Evolutionary conservation across 2,113 vertebrate species (phyloP).

Genomic region (Fregata magnificens): DNA sequence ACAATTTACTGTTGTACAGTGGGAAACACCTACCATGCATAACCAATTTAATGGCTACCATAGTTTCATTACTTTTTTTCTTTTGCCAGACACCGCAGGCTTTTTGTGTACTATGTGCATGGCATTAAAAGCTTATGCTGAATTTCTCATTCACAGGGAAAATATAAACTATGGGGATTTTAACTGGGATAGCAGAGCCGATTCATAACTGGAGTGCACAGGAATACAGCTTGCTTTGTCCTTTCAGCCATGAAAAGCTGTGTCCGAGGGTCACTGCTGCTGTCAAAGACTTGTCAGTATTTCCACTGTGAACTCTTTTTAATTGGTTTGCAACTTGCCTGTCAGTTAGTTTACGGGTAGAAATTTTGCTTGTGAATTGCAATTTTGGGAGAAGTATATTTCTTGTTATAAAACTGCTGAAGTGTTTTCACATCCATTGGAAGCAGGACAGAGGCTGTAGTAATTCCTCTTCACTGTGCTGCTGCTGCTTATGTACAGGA

Average conservation of each 20-base stretch:
- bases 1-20: not conserved
- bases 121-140: not conserved
- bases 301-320: not conserved
- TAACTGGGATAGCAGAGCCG: slow-evolving; percentile 30
- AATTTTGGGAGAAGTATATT: not conserved
- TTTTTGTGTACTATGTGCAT: not conserved
- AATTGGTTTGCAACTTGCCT: not conserved
- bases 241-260: slow-evolving; percentile 48
- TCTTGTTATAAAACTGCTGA: not conserved
- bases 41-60: slow-evolving; percentile 29
- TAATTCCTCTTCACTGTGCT: not conserved
- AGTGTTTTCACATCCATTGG: not conserved
- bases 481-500: not conserved
- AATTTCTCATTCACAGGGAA: slow-evolving; percentile 18
- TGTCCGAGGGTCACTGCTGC: not conserved
- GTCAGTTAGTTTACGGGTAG: not conserved
- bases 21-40: slow-evolving; percentile 11
- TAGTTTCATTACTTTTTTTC: slow-evolving; percentile 1
- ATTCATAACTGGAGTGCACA: not conserved
- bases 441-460: not conserved
- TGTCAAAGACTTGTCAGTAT: slow-evolving; percentile 20
- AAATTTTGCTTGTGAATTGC: not conserved
- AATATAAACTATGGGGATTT: not conserved
- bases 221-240: slow-evolving; percentile 20
- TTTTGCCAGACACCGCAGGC: not conserved